These are phyloP conservation scores for Metaphire vulgaris DNA, from an alignment of 1,140 invertebrate species.

Conservation along the genomic window DNA sequence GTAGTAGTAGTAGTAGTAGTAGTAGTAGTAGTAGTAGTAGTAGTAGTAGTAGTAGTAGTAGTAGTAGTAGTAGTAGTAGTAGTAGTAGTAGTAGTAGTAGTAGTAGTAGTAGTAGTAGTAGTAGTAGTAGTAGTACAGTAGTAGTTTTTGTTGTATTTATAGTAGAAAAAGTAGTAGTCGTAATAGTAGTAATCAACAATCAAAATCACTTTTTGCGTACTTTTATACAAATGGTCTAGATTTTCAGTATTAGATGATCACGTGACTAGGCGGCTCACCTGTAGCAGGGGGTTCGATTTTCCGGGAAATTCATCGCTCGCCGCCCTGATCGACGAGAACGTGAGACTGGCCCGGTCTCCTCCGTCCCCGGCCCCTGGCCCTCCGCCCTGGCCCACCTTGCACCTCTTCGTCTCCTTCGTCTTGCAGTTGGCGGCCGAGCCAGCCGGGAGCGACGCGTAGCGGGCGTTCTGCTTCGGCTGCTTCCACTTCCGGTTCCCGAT, in stretches of 20 bases:
- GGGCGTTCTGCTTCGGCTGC: neutral
- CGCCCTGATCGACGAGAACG: neutral
- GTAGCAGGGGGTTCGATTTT: neutral
- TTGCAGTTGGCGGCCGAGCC: neutral
- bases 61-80: conserved; percentile 13
- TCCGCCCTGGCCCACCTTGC: neutral
- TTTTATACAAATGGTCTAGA: no score
- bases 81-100: conserved; percentile 15
- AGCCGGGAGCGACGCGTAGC: neutral
- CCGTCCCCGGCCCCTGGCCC: no score
- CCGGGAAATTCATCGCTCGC: neutral
- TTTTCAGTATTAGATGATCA: no score
- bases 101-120: conserved; percentile 10
- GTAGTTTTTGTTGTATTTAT: no score
- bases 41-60: conserved; percentile 10
- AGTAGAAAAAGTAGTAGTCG: conserved; percentile 4
- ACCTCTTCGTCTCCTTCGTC: neutral
- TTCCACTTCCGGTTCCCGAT: conserved; percentile 49
- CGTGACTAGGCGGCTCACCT: no score
- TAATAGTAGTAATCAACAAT: conserved; percentile 1
- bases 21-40: conserved; percentile 9
- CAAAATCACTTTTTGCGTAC: no score
- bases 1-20: neutral
- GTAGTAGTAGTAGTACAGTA: conserved; percentile 8
- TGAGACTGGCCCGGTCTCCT: neutral